Conservation (phyloP, 2,888 invertebrate genomes). For the Drosophila rellima region DNA sequence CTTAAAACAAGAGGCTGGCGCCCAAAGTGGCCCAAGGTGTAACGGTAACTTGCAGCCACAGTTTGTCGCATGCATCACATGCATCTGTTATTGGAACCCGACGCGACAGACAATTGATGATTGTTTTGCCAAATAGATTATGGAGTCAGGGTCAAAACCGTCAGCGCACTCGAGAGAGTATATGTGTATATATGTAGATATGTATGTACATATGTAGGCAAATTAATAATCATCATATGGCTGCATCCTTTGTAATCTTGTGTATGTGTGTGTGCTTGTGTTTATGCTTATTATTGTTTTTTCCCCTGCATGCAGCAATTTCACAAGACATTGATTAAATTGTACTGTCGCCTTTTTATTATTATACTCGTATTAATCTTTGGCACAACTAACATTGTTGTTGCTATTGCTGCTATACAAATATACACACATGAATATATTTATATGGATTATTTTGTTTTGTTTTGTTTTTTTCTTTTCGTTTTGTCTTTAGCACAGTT, state of each 20-base stretch:
- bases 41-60: background rate
- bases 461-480: too few species aligned
- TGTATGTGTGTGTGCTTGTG: conserved; percentile 1
- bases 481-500: conserved; percentile 47
- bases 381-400: conserved; percentile 19
- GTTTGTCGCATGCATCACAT: conserved; percentile 1
- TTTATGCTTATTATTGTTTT: conserved; percentile 12
- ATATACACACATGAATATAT: conserved; percentile 11
- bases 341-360: conserved; percentile 25
- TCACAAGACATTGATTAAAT: conserved; percentile 36
- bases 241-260: conserved; percentile 24
- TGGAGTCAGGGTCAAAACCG: conserved; percentile 31
- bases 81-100: conserved; percentile 22
- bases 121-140: conserved; percentile 52
- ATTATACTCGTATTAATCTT: conserved; percentile 37
- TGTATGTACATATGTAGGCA: too few species aligned
- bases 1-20: background rate
- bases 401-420: conserved; percentile 8
- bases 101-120: conserved; percentile 57
- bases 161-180: background rate
- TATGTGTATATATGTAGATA: too few species aligned
- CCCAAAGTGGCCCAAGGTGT: background rate
- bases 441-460: conserved; percentile 24
- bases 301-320: conserved; percentile 31
- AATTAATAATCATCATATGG: conserved; percentile 40